Conservation (phyloP, 2,888 invertebrate genomes). For the Acanthoscelides obtectus region DNA sequence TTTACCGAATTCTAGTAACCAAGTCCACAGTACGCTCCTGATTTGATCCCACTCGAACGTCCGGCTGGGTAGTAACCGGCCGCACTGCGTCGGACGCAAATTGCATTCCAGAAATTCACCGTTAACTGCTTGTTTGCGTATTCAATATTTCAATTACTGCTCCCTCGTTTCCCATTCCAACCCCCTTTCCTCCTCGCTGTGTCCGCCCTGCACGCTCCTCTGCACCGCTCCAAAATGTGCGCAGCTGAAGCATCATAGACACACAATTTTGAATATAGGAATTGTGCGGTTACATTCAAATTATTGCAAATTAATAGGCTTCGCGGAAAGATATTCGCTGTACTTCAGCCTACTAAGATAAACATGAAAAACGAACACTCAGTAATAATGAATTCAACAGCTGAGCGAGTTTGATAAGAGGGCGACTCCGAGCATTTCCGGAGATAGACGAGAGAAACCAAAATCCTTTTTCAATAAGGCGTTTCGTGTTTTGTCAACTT, state of each 20-base stretch:
- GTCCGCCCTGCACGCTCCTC: background rate
- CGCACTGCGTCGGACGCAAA: background rate
- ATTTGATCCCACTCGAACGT: background rate
- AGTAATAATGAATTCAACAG: too few species aligned
- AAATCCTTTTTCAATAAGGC: too few species aligned
- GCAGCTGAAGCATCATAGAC: background rate
- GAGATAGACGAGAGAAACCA: too few species aligned
- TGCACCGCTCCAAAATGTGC: background rate
- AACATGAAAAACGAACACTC: too few species aligned
- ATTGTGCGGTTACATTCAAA: too few species aligned
- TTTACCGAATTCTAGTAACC: background rate
- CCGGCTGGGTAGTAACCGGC: background rate
- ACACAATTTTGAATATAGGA: too few species aligned
- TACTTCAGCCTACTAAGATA: too few species aligned
- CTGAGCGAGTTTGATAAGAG: too few species aligned
- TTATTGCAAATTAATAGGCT: too few species aligned
- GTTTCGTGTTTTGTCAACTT: too few species aligned
- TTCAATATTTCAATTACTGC: conserved; percentile 5
- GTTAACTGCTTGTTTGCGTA: conserved; percentile 3
- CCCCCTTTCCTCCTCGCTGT: background rate
- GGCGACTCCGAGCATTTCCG: too few species aligned
- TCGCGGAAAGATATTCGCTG: too few species aligned
- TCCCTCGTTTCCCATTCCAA: background rate
- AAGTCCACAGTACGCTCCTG: background rate
- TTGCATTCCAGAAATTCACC: background rate